Percentiles rank a stretch among this genome's conserved stretches.
These are phyloP conservation scores for Camptogramma bilineatum DNA, from an alignment of 2,888 invertebrate species.

Conservation along the genomic window DNA sequence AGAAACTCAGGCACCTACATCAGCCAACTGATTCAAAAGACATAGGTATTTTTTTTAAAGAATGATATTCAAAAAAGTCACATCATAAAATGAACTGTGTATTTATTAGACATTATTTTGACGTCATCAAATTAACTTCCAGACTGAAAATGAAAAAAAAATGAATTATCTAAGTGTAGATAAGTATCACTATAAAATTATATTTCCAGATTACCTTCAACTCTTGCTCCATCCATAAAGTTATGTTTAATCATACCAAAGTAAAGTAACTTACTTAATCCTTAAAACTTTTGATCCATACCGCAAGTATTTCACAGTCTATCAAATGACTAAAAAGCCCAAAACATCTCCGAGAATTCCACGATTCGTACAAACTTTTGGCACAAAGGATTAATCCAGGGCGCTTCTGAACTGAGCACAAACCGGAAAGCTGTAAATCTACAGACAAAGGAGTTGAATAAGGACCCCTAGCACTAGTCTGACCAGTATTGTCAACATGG, in stretches of 20 bases:
- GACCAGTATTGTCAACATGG: background rate
- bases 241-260: too few species aligned
- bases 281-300: background rate
- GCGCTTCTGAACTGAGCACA: slow-evolving; percentile 17
- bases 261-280: background rate
- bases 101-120: too few species aligned
- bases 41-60: too few species aligned
- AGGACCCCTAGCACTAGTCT: slow-evolving; percentile 9
- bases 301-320: background rate
- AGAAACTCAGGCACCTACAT: background rate
- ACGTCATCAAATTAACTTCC: too few species aligned
- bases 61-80: too few species aligned
- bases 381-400: slow-evolving; percentile 22
- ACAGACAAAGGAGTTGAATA: slow-evolving; percentile 22
- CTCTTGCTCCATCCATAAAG: too few species aligned
- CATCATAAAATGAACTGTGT: too few species aligned
- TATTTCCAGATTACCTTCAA: too few species aligned
- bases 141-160: too few species aligned
- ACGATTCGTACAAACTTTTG: slow-evolving; percentile 12
- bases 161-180: too few species aligned
- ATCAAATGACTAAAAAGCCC: background rate
- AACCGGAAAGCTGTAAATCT: slow-evolving; percentile 23
- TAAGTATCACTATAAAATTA: too few species aligned
- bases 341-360: background rate
- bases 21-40: background rate